Evolutionary conservation across 2,888 invertebrate genomes (phyloP), one percentile per base, ranked within the genome.

Genomic region (Ethmia dodecea): DNA sequence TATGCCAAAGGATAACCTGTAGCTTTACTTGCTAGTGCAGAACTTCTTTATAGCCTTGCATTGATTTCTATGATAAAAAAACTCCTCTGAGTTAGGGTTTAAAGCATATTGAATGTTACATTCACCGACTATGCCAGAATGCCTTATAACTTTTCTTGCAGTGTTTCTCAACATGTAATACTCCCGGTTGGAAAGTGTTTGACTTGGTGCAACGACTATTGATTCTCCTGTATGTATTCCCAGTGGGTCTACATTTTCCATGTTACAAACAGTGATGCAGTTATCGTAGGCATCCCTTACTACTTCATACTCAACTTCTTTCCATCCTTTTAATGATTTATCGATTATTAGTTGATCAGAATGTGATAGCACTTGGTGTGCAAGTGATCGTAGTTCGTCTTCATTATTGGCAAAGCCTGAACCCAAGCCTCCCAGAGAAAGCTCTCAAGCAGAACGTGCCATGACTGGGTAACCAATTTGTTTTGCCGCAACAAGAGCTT

Each of bases 61-160:
- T 99, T 99, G 8, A 99, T 98, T 89, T 99, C 96, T 48, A 96
- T 96, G 13, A 96, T 96, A 57, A 91, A 96, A n/a, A 61, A 92
- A 96, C 61, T 96, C 93, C 71, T 97, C 95, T 2, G 96, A 95
- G 48, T 91, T 75, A 0, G 99, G 99, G 81, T 95, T 97, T 2
- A 99, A 80, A 0, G 99, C 99, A 71, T 98, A 99, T 74, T 99
- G 99, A 46, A 99, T 98, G 64, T 99, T 99, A 70, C 99, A 99
- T 78, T 99, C 99, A 5, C 99, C 99, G 4, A 99, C 94, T 28
- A 99, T 93, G 0, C 96, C 96, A 55, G 99, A 93, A 78, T 98
- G 97, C 20, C 96, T 88, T 40, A 99, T 96, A 0, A 99, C 97
- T 73, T 96, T 97, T 14, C 99, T 91, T 0, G 99, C 98, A 1